Evolutionary conservation across 92 coral and sea anemone genomes (phyloP).

Genomic region (Epizoanthus illoricatus): DNA sequence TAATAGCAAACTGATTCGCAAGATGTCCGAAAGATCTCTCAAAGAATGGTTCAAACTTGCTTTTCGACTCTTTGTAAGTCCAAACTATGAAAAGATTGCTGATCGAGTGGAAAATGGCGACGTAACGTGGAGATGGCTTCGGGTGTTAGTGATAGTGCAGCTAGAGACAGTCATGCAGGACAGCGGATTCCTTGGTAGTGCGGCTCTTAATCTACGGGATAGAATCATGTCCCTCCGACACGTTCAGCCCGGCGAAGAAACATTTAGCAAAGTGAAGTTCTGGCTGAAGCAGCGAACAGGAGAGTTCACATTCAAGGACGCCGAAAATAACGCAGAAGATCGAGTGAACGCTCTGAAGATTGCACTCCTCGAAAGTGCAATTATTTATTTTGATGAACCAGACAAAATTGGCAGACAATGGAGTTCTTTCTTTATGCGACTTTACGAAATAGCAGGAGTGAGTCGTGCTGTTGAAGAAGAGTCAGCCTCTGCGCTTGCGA

Average conservation of each 20-base stretch:
- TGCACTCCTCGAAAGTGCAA: slow-evolving; percentile 64
- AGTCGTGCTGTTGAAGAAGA: slow-evolving; percentile 57
- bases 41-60: slow-evolving; percentile 79
- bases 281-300: slow-evolving; percentile 58
- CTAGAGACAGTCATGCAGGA: slow-evolving; percentile 55
- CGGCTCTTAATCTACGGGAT: slow-evolving; percentile 65
- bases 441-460: slow-evolving; percentile 50
- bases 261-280: slow-evolving; percentile 44
- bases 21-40: slow-evolving; percentile 64
- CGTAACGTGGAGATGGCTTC: slow-evolving; percentile 79
- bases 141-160: slow-evolving; percentile 64
- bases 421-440: slow-evolving; percentile 42
- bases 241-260: slow-evolving; percentile 58
- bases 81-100: slow-evolving; percentile 71
- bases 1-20: neutral
- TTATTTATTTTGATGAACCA: slow-evolving; percentile 67
- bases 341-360: slow-evolving; percentile 62
- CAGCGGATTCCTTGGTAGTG: slow-evolving; percentile 55
- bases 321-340: slow-evolving; percentile 35
- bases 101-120: slow-evolving; percentile 74
- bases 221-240: slow-evolving; percentile 52
- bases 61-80: slow-evolving; percentile 77
- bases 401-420: slow-evolving; percentile 38
- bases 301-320: slow-evolving; percentile 43
- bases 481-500: slow-evolving; percentile 43